Conservation (phyloP, 2,888 invertebrate species). For the Agrochola circellaris region DNA sequence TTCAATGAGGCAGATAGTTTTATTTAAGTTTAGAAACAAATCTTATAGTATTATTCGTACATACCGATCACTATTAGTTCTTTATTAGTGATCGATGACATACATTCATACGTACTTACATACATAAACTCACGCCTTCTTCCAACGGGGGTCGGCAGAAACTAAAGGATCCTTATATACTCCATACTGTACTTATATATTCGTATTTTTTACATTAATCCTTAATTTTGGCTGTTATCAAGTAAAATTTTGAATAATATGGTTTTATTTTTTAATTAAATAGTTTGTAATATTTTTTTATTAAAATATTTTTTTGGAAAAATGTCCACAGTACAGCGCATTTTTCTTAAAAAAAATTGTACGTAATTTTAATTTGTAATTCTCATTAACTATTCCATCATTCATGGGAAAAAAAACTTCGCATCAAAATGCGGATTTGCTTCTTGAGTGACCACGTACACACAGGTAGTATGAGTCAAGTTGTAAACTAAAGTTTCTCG, state of each 20-base stretch:
- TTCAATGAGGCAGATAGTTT: neutral
- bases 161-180: neutral
- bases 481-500: conserved; percentile 16
- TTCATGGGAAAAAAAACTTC: neutral
- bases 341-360: neutral
- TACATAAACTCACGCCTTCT: neutral
- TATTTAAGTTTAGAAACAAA: neutral
- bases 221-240: neutral
- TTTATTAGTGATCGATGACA: too few relatives aligned
- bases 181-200: too few relatives aligned
- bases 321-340: too few relatives aligned
- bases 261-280: too few relatives aligned
- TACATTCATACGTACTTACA: too few relatives aligned
- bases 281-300: too few relatives aligned
- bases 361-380: neutral
- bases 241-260: neutral
- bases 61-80: too few relatives aligned
- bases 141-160: neutral
- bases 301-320: too few relatives aligned
- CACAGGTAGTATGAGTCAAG: conserved; percentile 3
- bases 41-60: neutral
- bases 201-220: neutral
- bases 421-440: neutral
- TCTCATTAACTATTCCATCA: neutral
- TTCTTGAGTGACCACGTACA: neutral